These are phyloP conservation scores for Mythimna albipuncta DNA, from an alignment of 2,888 invertebrate genomes.

Conservation along the genomic window DNA sequence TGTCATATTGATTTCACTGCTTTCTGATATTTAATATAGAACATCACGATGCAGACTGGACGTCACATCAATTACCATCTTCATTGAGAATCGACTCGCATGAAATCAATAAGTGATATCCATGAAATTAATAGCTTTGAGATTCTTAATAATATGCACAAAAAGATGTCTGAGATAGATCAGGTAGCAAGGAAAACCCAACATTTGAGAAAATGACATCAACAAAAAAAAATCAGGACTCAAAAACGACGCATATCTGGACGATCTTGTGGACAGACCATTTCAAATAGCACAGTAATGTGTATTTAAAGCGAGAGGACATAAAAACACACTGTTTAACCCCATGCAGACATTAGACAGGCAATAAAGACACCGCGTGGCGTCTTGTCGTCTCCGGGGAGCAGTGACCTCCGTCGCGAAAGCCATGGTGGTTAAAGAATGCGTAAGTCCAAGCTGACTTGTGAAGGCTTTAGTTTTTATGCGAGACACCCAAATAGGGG, in stretches of 20 bases:
- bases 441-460: conserved; percentile 52
- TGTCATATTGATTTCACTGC: conserved; percentile 47
- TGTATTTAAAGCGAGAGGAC: conserved; percentile 39
- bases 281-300: conserved; percentile 37
- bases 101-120: not conserved
- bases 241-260: conserved; percentile 35
- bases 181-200: not conserved
- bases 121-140: conserved; percentile 5
- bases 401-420: conserved; percentile 79
- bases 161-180: conserved; percentile 9
- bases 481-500: conserved; percentile 2
- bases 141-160: not conserved
- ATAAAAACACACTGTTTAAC: conserved; percentile 61
- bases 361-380: conserved; percentile 69
- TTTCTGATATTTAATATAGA: conserved; percentile 22
- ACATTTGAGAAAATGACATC: not conserved
- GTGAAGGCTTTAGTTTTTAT: conserved; percentile 28
- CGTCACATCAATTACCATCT: not conserved
- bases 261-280: conserved; percentile 33
- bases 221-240: conserved; percentile 14
- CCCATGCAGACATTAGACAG: conserved; percentile 64
- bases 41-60: conserved; percentile 8
- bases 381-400: conserved; percentile 79
- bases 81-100: conserved; percentile 1
- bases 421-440: conserved; percentile 67